Evolutionary conservation across 1,140 invertebrate species (phyloP).

Genomic region (Eufriesea mexicana): DNA sequence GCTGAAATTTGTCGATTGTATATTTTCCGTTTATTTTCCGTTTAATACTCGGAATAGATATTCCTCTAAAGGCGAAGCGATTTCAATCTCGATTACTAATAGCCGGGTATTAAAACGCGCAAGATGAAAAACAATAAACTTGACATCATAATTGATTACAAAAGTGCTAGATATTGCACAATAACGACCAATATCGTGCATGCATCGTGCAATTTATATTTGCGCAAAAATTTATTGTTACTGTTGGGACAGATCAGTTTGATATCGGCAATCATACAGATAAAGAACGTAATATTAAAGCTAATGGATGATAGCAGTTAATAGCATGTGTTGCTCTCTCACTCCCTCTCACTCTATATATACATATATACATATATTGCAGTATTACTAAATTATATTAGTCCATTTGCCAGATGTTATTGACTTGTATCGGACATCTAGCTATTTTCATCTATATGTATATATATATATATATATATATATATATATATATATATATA

Average conservation of each 20-base stretch:
- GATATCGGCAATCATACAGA: not conserved
- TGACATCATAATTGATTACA: not conserved
- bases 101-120: not conserved
- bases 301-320: not conserved
- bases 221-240: not conserved
- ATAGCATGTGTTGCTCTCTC: no score
- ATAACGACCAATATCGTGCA: not conserved
- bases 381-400: constrained; percentile 47
- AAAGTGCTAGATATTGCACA: not conserved
- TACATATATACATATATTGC: not conserved
- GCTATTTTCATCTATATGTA: constrained; percentile 34
- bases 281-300: constrained; percentile 5
- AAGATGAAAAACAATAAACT: not conserved
- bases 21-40: not conserved
- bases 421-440: constrained; percentile 29
- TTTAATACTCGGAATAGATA: not conserved
- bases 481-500: not conserved
- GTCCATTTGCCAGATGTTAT: constrained; percentile 26
- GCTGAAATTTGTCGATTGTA: no score
- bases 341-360: not conserved
- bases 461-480: not conserved
- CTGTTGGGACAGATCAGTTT: not conserved
- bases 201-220: not conserved
- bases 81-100: not conserved
- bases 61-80: not conserved